Evolutionary conservation across 1,140 invertebrate genomes (phyloP).

Genomic region (Colletes latitarsis): DNA sequence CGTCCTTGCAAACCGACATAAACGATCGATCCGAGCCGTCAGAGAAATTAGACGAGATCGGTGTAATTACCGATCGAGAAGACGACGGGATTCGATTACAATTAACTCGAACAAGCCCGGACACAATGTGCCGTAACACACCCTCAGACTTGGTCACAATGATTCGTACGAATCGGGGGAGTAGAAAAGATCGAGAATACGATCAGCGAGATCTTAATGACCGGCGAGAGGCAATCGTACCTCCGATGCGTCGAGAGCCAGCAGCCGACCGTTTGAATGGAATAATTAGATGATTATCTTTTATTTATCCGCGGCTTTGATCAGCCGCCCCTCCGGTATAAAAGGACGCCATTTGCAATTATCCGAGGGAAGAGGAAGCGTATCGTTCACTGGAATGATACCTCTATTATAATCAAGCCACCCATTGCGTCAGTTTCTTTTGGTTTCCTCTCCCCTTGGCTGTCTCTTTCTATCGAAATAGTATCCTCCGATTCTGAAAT

Average conservation of each 20-base stretch:
- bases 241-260: constrained; percentile 33
- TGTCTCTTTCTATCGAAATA: background rate
- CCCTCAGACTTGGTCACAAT: constrained; percentile 48
- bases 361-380: constrained; percentile 71
- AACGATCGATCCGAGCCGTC: background rate
- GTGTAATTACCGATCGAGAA: constrained; percentile 7
- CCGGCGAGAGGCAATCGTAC: constrained; percentile 54
- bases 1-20: background rate
- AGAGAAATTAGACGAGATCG: constrained; percentile 5
- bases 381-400: constrained; percentile 76
- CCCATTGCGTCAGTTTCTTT: constrained; percentile 72
- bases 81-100: constrained; percentile 25
- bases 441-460: constrained; percentile 16
- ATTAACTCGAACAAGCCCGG: constrained; percentile 26
- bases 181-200: constrained; percentile 52
- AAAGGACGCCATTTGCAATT: constrained; percentile 78
- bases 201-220: constrained; percentile 68
- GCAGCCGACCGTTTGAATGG: constrained; percentile 67
- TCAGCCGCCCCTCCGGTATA: constrained; percentile 67
- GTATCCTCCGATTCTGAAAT: constrained; percentile 8
- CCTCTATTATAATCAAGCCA: constrained; percentile 80
- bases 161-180: constrained; percentile 53
- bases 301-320: constrained; percentile 77
- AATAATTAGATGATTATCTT: constrained; percentile 78
- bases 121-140: constrained; percentile 36